These are phyloP conservation scores for Euleptes europaea DNA, from an alignment of 2,113 vertebrate species.

Conservation along the genomic window DNA sequence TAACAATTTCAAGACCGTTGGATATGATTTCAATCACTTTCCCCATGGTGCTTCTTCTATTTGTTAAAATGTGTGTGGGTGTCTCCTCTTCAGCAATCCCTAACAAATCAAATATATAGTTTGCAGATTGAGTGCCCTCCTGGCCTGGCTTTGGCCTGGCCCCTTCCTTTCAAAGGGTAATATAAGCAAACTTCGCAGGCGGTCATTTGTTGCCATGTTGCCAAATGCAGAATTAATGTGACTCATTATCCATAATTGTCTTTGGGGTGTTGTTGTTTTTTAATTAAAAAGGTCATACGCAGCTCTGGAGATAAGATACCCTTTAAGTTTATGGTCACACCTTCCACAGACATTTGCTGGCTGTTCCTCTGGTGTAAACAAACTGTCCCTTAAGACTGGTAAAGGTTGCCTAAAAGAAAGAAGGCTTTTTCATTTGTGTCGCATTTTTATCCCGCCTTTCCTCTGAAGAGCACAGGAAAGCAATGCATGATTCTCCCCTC, in stretches of 20 bases:
- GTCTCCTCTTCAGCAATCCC: too few species aligned
- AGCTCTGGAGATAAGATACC: constrained; percentile 3
- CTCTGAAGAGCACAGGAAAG: too few species aligned
- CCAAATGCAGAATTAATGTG: constrained; percentile 44
- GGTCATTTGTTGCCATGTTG: not conserved
- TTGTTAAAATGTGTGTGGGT: too few species aligned
- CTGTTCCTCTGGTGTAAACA: constrained; percentile 14
- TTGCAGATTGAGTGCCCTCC: not conserved
- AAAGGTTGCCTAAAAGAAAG: not conserved
- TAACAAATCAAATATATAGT: not conserved
- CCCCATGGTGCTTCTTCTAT: too few species aligned
- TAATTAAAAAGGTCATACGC: constrained; percentile 46
- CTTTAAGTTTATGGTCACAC: not conserved
- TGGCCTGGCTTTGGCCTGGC: not conserved
- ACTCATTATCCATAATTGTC: constrained; percentile 50
- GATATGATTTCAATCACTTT: too few species aligned
- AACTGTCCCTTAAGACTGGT: not conserved
- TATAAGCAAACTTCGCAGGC: constrained; percentile 5
- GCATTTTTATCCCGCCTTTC: too few species aligned
- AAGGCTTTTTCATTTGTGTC: too few species aligned
- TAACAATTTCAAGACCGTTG: too few species aligned
- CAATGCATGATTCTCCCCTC: too few species aligned
- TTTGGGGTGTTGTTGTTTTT: not conserved
- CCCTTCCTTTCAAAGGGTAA: not conserved
- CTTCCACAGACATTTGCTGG: constrained; percentile 6